phyloP scores from a whole-genome alignment of 1,140 invertebrate species.

The Notospermus geniculatus region DNA sequence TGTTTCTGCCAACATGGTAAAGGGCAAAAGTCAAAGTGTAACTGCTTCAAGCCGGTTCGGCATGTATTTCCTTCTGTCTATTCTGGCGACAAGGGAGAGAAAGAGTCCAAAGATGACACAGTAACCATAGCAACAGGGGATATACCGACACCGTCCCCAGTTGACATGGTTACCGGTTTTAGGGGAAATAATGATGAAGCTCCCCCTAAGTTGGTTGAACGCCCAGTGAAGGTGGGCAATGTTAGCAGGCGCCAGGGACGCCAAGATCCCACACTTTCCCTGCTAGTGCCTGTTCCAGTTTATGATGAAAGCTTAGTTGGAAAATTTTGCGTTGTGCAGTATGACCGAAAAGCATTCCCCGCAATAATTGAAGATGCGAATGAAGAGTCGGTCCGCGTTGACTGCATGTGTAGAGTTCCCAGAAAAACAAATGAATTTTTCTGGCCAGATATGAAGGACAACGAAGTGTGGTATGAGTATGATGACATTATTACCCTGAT shows the following conservation, averaged over 20 bases:
- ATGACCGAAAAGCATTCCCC: neutral
- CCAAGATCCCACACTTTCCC: too few relatives aligned
- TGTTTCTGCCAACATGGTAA: constrained; percentile 18
- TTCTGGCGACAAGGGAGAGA: neutral
- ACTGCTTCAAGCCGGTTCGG: neutral
- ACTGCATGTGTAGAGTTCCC: neutral
- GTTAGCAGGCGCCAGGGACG: too few relatives aligned
- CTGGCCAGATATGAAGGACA: neutral
- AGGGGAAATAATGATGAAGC: neutral
- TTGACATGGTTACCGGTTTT: neutral
- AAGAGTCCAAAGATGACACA: neutral
- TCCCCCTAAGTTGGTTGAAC: neutral
- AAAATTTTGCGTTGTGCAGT: neutral
- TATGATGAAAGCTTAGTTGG: neutral
- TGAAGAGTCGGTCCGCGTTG: neutral
- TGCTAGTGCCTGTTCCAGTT: neutral
- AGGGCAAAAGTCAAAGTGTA: neutral
- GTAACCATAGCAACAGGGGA: neutral
- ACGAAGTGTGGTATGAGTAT: neutral
- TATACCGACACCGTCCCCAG: too few relatives aligned
- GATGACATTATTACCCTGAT: neutral
- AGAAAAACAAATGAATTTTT: neutral
- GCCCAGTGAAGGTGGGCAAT: too few relatives aligned
- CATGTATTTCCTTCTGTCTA: neutral
- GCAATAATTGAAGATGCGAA: neutral